Evolutionary conservation across 35 echinoderm and acorn worm genomes (phyloP).

Genomic region (Ophioderma brevispina): DNA sequence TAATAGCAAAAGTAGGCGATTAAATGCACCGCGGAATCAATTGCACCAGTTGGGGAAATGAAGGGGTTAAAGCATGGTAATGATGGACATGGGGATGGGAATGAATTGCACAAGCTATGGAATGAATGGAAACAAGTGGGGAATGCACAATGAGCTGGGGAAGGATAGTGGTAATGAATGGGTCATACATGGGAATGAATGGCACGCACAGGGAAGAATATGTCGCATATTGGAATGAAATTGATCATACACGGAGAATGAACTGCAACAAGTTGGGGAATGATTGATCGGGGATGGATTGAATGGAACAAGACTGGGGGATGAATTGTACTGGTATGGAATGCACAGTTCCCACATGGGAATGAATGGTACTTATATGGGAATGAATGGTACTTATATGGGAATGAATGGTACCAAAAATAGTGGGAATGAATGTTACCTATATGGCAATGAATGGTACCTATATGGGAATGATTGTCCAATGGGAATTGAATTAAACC

Average conservation of each 20-base stretch:
- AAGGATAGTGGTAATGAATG: not conserved
- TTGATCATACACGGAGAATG: not conserved
- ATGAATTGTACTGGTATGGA: not conserved
- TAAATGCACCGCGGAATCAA: not conserved
- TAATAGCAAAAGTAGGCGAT: not conserved
- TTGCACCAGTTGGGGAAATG: not conserved
- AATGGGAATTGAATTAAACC: no score
- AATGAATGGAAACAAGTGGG: not conserved
- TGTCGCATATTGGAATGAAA: not conserved
- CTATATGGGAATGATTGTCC: no score
- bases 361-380: not conserved
- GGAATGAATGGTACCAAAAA: not conserved
- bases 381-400: not conserved
- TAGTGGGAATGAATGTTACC: no score
- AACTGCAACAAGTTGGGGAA: not conserved
- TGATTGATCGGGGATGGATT: not conserved
- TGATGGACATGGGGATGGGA: not conserved
- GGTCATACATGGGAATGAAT: not conserved
- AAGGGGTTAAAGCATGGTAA: not conserved
- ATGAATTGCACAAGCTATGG: not conserved
- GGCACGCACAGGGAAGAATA: not conserved
- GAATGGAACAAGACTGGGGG: not conserved
- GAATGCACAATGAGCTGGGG: not conserved
- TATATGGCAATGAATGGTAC: no score
- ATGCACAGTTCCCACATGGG: no score